These are phyloP conservation scores for Panulirus ornatus DNA, from an alignment of 1,140 invertebrate genomes.

Conservation along the genomic window DNA sequence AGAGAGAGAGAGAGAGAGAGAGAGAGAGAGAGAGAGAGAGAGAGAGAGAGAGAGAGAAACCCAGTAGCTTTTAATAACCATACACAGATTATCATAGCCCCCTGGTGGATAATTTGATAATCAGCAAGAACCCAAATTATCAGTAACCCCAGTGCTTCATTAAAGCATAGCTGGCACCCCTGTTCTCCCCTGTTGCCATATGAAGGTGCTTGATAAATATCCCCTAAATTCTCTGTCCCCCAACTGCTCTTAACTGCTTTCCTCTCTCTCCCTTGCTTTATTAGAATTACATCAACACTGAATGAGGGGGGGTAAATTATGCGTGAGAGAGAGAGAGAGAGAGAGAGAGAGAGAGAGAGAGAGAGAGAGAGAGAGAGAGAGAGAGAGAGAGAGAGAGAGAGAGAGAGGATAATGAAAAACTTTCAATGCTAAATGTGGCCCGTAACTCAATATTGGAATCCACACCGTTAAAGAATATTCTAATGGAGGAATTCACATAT, in stretches of 20 bases:
- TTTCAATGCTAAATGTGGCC: no score
- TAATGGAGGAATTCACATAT: no score
- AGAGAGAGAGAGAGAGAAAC: neutral
- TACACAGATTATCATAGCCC: neutral
- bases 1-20: constrained; percentile 28
- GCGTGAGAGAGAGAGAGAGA: neutral
- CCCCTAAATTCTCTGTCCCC: neutral
- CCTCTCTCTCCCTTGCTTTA: constrained; percentile 25
- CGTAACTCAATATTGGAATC: no score
- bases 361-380: neutral
- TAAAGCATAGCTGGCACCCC: neutral
- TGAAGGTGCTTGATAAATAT: constrained; percentile 8
- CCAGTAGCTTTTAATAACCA: neutral
- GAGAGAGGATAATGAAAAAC: neutral
- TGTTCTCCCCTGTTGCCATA: neutral
- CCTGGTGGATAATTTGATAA: constrained; percentile 33
- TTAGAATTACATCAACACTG: constrained; percentile 17
- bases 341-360: neutral
- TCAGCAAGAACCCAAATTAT: constrained; percentile 46
- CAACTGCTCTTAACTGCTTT: neutral
- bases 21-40: constrained; percentile 30
- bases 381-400: neutral
- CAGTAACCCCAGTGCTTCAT: constrained; percentile 6
- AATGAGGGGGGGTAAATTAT: constrained; percentile 32
- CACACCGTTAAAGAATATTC: no score